Evolutionary conservation across 2,113 vertebrate genomes (phyloP), one percentile per base, ranked within the genome.

Genomic region (Myrmophylax atrothorax): DNA sequence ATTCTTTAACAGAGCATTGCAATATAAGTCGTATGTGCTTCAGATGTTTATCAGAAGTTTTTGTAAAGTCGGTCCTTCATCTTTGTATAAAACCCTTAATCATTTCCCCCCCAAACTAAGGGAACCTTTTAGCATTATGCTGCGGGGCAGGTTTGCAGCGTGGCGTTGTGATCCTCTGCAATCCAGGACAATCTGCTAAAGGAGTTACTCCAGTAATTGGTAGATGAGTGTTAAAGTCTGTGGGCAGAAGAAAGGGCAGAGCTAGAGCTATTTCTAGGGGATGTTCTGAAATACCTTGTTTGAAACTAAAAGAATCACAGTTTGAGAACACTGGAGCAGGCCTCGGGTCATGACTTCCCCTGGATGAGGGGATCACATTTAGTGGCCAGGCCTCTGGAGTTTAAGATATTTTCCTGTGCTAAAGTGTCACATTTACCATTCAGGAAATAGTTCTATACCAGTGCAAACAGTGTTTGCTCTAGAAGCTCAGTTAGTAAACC

Each of bases 201-300:
- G 93, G 92, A 70, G 73, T 86, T 88, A 44, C 76, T 80, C 90
- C 83, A 35, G 62, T 93, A 95, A 96, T 74, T 96, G 96, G 93
- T 84, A 95, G 92, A 73, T 52, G 95, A 90, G 95, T 55, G 93
- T 89, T 95, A 67, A 82, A 63, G 93, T 80, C 90, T 69, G 16
- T 76, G 94, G 91, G 91, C 87, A 93, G 96, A 94, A 97, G 90
- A 94, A 95, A 92, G 90, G 84, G 90, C 84, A 96, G 77, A 97
- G 87, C 81, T 76, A 63, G 83, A 95, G 91, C 91, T 89, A 26
- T 97, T 96, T 97, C 84, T 93, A 72, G 88, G 87, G 92, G 89
- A 96, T 89, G 87, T 79, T 95, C 93, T 87, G 95, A 93, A 95
- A 92, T 68, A 62, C 9, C 25, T 72, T 92, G 84, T 97, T 96